Percentiles rank a stretch among this genome's conserved stretches.
These are phyloP conservation scores for Bradysia coprophila DNA, from an alignment of 1,140 invertebrate genomes.

Conservation along the genomic window DNA sequence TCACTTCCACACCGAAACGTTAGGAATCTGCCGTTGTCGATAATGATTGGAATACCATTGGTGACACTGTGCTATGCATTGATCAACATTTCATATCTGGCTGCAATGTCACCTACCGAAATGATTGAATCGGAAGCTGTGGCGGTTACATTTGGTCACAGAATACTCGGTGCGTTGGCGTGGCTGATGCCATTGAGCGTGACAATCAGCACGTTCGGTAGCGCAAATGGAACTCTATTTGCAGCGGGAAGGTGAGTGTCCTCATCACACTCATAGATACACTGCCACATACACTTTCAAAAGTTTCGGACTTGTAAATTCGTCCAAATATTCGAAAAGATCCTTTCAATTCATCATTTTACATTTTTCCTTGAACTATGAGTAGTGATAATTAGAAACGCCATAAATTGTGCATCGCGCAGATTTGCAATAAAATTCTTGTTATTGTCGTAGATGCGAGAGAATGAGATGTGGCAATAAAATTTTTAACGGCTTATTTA, in stretches of 20 bases:
- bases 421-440: too few relatives aligned
- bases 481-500: too few relatives aligned
- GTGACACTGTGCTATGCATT: constrained; percentile 91
- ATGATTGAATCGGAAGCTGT: constrained; percentile 93
- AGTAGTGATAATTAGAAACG: too few relatives aligned
- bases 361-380: too few relatives aligned
- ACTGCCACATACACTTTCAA: too few relatives aligned
- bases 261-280: too few relatives aligned
- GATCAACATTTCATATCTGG: constrained; percentile 91
- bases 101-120: constrained; percentile 86
- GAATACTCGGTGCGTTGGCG: constrained; percentile 64
- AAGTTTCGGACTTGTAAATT: too few relatives aligned
- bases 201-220: constrained; percentile 91
- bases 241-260: constrained; percentile 52
- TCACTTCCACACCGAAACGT: neutral
- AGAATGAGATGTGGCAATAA: too few relatives aligned
- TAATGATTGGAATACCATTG: constrained; percentile 89
- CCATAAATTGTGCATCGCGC: too few relatives aligned
- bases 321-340: too few relatives aligned
- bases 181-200: constrained; percentile 92
- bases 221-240: constrained; percentile 91
- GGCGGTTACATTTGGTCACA: constrained; percentile 80
- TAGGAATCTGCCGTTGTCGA: constrained; percentile 87
- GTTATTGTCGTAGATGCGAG: too few relatives aligned
- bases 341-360: too few relatives aligned